These are phyloP conservation scores for Dasysyrphus albostriatus DNA, from an alignment of 2,888 invertebrate species.

Conservation along the genomic window DNA sequence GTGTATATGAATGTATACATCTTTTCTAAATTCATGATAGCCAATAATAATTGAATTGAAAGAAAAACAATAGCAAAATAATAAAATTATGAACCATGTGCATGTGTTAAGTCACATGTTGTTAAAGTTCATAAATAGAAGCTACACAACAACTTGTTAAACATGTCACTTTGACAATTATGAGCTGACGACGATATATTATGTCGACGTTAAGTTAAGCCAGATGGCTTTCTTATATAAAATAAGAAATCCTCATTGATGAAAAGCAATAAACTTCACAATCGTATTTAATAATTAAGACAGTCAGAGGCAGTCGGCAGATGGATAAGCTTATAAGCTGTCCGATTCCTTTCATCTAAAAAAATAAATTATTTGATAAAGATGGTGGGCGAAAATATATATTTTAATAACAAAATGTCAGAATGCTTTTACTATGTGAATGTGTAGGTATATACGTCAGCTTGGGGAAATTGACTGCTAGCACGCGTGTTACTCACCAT, in stretches of 20 bases:
- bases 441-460: slow-evolving; percentile 17
- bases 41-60: slow-evolving; percentile 1
- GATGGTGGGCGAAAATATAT: slow-evolving; percentile 57
- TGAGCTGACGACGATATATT: background rate
- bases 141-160: slow-evolving; percentile 26
- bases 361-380: slow-evolving; percentile 57
- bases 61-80: background rate
- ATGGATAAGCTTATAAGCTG: slow-evolving; percentile 29
- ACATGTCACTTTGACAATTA: slow-evolving; percentile 22
- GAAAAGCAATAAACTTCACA: slow-evolving; percentile 45
- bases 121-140: slow-evolving; percentile 19
- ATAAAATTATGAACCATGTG: slow-evolving; percentile 9
- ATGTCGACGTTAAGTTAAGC: background rate
- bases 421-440: slow-evolving; percentile 29
- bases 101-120: background rate
- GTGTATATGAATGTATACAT: too few relatives aligned
- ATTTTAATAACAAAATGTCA: slow-evolving; percentile 29
- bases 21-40: slow-evolving; percentile 1
- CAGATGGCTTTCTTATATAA: slow-evolving; percentile 35
- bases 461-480: slow-evolving; percentile 56
- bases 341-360: slow-evolving; percentile 52
- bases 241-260: slow-evolving; percentile 56
- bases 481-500: slow-evolving; percentile 54
- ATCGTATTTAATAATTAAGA: slow-evolving; percentile 39
- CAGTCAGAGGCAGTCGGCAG: slow-evolving; percentile 15